Percentiles rank a stretch among this genome's conserved stretches.
Evolutionary conservation across 2,797 vertebrate genomes (phyloP).

Genomic region (Enteromius trimaculatus): DNA sequence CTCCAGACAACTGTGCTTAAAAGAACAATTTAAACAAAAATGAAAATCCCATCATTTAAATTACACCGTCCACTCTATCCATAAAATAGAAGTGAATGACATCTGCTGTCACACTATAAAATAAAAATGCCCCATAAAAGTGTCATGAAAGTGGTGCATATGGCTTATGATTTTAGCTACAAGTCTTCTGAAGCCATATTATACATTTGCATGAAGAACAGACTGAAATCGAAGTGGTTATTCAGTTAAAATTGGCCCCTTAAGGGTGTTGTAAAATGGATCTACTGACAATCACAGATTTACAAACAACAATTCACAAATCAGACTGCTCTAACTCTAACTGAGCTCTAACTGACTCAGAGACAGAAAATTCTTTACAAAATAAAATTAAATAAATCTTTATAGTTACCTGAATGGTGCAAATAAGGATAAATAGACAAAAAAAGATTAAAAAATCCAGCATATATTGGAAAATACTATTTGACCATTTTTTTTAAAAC

Average conservation of each 20-base stretch:
- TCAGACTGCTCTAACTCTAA: neutral
- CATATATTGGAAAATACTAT: neutral
- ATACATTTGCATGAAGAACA: neutral
- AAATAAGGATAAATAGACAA: neutral
- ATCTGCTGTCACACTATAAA: neutral
- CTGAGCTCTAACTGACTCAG: no score
- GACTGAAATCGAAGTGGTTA: neutral
- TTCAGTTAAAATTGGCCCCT: neutral
- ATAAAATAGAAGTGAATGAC: neutral
- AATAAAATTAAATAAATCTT: neutral
- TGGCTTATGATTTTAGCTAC: neutral
- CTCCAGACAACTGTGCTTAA: neutral
- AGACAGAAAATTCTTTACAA: neutral
- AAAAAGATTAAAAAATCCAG: neutral
- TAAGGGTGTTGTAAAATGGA: neutral
- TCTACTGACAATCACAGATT: neutral
- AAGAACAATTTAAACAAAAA: slow-evolving; percentile 1
- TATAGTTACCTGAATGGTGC: neutral
- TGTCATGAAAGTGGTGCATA: neutral
- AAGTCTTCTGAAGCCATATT: neutral
- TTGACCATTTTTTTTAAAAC: neutral
- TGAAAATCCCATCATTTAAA: neutral
- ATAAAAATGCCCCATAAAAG: neutral
- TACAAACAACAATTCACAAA: neutral
- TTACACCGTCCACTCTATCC: neutral